Evolutionary conservation across 1,140 invertebrate species (phyloP), one percentile per base, ranked within the genome.

Genomic region (Pollicipes pollicipes): DNA sequence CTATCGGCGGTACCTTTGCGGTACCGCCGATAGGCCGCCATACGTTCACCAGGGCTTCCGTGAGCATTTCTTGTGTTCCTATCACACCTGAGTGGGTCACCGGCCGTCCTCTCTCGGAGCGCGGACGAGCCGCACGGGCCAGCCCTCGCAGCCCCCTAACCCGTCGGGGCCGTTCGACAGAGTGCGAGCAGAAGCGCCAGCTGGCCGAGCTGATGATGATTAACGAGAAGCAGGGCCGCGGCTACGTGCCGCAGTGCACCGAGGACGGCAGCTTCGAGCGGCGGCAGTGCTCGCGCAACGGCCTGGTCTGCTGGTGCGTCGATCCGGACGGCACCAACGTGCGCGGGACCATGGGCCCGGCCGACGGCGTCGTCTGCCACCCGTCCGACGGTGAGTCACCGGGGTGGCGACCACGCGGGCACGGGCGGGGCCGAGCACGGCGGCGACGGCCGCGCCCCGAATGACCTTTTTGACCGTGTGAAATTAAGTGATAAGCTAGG

Each of bases 261-360:
- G 81, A 83, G 29, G 74, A 76, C 69, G 90, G 90, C 0, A 82
- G 85, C 30, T 92, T 90, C 76, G 80, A 86, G 30, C 79, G 85
- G 0, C 83, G 81, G 69, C 90, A 92, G 74, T 93, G 90, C 77
- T 91, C 89, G 69, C 68, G 77, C 66, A 92, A 92, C 77, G 88
- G 88, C 27, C 77, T 91, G 1, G 88, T 92, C 73, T 93, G 90
- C 78, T 93, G 90, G 90, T 93, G 90, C 76, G 90, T 92, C 0
- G 88, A 90, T 77, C 79, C 79, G 0, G 75, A 83, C 30, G 90
- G 90, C 0, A 84, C 86, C 76, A 91, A 91, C 77, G 80, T 89
- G 28, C 84, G 85, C 66, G 87, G 88, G 0, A 86, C 88, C 1
- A 90, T 92, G 86, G 90, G 88, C 17, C 85, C 89, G 0, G 83